Base-by-base conservation (phyloP, 2,888 invertebrate genomes). In the Himalopsyche japonica region DNA sequence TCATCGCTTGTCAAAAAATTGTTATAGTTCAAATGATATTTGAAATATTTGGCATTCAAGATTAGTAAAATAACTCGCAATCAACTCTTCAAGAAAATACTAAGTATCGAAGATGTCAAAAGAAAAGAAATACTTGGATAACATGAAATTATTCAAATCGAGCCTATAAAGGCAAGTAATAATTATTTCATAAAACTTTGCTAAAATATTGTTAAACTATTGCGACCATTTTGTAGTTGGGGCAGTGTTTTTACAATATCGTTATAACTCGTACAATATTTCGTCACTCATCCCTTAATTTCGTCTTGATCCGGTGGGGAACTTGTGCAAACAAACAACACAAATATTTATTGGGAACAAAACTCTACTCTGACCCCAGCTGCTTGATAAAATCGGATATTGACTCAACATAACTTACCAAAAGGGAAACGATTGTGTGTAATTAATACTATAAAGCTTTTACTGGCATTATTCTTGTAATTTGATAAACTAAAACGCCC, bases 231-330 rank as follows among this genome's bases (percentile, higher is more conserved):
- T 20, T 24, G 27, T 27, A 30, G 7, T 27, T 6, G 3, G 30
- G 27, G 0, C 15, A 8, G 15, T 27, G 12, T 12, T 27, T 70
- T 70, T 70, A 70, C 15, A 5, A 15, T 15, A 30, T 27, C 20
- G 27, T 70, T 30, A 70, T 10, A 70, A 70, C 30, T 27, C 70
- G 30, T 12, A 70, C 12, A 27, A 12, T 70, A 70, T 70, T 70
- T 70, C 70, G 70, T 70, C 70, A 70, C 70, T 70, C 70, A 70
- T 70, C 70, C 70, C 70, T 70, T 70, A 70, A 70, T 70, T 70
- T 27, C 24, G 6, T 27, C 70, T 70, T 70, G 70, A 70, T 70
- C 70, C 70, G 30, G 70, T 15, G 70, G 70, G 70, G 30, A 27
- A 70, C 30, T 70, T 70, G 70, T 70, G 15, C 70, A 70, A 70